phyloP scores from a whole-genome alignment of 92 coral and sea anemone species.

The Paragorgia papillata region DNA sequence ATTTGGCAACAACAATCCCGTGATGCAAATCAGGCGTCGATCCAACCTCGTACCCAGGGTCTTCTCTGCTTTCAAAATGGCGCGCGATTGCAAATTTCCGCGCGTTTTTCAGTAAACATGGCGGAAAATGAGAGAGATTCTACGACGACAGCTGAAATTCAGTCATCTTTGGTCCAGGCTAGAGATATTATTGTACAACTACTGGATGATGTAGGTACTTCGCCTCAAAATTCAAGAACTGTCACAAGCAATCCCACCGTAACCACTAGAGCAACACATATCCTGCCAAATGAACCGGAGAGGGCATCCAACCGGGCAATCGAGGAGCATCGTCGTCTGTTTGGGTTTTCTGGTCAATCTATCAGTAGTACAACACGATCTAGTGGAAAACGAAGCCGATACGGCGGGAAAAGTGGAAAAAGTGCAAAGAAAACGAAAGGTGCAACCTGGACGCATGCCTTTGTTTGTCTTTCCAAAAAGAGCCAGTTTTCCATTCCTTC shows the following conservation, averaged over 20 bases:
- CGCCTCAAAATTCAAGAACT: no score
- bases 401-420: conserved; percentile 22
- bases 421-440: conserved; percentile 16
- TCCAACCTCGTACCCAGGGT: no score
- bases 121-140: background rate
- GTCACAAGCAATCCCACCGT: no score
- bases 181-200: no score
- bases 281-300: background rate
- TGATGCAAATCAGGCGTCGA: no score
- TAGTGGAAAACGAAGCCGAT: conserved; percentile 19
- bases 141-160: background rate
- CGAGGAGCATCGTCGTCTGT: no score
- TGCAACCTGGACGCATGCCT: conserved; percentile 33
- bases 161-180: no score
- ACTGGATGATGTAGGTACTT: no score
- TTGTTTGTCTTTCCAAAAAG: conserved; percentile 20
- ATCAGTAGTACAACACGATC: conserved; percentile 16
- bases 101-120: no score
- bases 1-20: no score
- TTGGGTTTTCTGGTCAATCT: conserved; percentile 14
- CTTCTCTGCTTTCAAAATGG: no score
- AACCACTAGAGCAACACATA: background rate
- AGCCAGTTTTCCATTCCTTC: conserved; percentile 12
- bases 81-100: background rate
- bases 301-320: conserved; percentile 4